Evolutionary conservation across 2,888 invertebrate species (phyloP).

Genomic region (Acleris holmiana): DNA sequence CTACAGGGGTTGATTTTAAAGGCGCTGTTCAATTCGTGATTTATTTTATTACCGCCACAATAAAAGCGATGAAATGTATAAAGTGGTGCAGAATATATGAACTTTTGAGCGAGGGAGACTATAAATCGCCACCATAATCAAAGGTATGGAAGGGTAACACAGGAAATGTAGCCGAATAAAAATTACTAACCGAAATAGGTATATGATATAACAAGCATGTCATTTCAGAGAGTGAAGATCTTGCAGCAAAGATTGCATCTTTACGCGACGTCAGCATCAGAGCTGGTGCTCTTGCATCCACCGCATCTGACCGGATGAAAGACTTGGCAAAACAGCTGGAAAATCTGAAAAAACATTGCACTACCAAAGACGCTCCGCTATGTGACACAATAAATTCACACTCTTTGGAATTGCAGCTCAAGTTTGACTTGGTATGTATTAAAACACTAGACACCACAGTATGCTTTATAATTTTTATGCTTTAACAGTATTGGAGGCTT

Average conservation of each 20-base stretch:
- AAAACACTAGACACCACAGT: background rate
- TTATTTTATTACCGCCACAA: too few relatives aligned
- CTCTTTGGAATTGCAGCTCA: slow-evolving; percentile 87
- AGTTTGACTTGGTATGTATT: slow-evolving; percentile 83
- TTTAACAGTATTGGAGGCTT: too few relatives aligned
- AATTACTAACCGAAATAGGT: too few relatives aligned
- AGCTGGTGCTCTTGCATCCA: slow-evolving; percentile 80
- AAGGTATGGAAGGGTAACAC: too few relatives aligned
- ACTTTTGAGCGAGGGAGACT: too few relatives aligned
- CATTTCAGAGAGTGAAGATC: slow-evolving; percentile 81
- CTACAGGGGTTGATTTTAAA: too few relatives aligned
- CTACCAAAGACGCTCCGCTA: slow-evolving; percentile 87
- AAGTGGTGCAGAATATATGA: too few relatives aligned
- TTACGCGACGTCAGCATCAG: slow-evolving; percentile 83
- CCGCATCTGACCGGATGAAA: slow-evolving; percentile 84
- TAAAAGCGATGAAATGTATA: too few relatives aligned
- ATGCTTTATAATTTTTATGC: background rate
- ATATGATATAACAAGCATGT: too few relatives aligned
- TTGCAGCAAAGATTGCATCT: slow-evolving; percentile 83
- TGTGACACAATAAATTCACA: slow-evolving; percentile 90
- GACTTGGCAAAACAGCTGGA: slow-evolving; percentile 86
- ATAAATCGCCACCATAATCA: too few relatives aligned
- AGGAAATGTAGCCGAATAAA: too few relatives aligned
- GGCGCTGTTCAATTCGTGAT: too few relatives aligned
- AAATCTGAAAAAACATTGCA: slow-evolving; percentile 86